phyloP scores from a whole-genome alignment of 1,140 invertebrate species.

The Heliothis virescens region DNA sequence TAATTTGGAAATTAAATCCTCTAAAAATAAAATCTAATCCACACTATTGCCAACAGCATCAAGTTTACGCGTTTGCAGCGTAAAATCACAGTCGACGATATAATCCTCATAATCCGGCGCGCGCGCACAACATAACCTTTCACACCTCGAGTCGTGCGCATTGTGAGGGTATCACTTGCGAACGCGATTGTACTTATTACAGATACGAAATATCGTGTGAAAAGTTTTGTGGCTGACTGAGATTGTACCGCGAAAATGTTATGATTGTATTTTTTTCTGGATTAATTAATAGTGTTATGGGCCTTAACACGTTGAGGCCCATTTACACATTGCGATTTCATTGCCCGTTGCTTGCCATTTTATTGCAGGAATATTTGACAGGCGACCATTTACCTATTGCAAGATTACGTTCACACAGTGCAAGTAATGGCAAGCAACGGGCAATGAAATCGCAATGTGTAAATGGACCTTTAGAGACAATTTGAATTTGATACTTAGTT shows the following conservation, averaged over 20 bases:
- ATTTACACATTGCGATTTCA: too few species aligned
- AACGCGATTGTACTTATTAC: constrained; percentile 43
- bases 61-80: constrained; percentile 58
- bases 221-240: constrained; percentile 10
- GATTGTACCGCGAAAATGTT: constrained; percentile 21
- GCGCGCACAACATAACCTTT: constrained; percentile 72
- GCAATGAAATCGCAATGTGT: too few species aligned
- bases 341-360: too few species aligned
- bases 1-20: not conserved
- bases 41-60: constrained; percentile 49
- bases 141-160: constrained; percentile 64
- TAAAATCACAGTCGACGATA: constrained; percentile 70
- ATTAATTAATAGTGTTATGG: too few species aligned
- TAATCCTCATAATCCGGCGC: constrained; percentile 66
- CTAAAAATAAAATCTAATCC: constrained; percentile 50
- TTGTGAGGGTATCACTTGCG: constrained; percentile 38
- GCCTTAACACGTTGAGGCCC: too few species aligned
- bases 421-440: too few species aligned
- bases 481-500: too few species aligned
- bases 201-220: constrained; percentile 31
- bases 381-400: too few species aligned
- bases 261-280: not conserved
- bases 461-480: too few species aligned
- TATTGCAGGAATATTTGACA: too few species aligned
- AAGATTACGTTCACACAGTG: too few species aligned